These are phyloP conservation scores for Alloplasta piceator DNA, from an alignment of 2,888 invertebrate species.

Conservation along the genomic window DNA sequence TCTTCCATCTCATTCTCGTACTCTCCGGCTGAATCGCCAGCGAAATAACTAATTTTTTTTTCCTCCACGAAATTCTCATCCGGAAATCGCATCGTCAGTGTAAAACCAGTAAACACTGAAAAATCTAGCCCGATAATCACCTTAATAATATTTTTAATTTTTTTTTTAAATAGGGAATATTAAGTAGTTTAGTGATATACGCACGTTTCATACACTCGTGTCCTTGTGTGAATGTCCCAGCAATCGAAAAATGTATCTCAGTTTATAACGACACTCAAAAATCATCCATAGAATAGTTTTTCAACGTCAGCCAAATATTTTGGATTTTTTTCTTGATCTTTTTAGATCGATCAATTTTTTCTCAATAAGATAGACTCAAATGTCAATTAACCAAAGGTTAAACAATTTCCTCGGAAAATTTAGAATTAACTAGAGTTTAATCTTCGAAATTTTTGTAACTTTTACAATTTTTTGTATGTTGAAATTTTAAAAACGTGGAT, in stretches of 20 bases:
- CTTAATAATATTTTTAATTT: background rate
- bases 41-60: constrained; percentile 39
- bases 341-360: background rate
- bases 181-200: constrained; percentile 24
- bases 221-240: background rate
- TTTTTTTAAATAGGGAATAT: constrained; percentile 37
- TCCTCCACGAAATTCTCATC: constrained; percentile 5
- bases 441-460: no score
- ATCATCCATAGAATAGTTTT: background rate
- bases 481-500: no score
- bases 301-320: background rate
- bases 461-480: no score
- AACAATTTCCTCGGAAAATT: no score
- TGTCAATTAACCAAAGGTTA: no score
- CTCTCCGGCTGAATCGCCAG: constrained; percentile 45
- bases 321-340: background rate
- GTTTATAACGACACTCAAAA: no score
- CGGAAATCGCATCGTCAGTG: constrained; percentile 20
- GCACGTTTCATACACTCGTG: constrained; percentile 25
- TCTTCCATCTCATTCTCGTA: constrained; percentile 4
- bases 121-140: constrained; percentile 30
- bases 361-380: no score
- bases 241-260: no score
- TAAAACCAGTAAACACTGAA: constrained; percentile 58
- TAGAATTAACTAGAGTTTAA: no score